Evolutionary conservation across 2,113 vertebrate genomes (phyloP), one percentile per base, ranked within the genome.

Genomic region (Fregata magnificens): DNA sequence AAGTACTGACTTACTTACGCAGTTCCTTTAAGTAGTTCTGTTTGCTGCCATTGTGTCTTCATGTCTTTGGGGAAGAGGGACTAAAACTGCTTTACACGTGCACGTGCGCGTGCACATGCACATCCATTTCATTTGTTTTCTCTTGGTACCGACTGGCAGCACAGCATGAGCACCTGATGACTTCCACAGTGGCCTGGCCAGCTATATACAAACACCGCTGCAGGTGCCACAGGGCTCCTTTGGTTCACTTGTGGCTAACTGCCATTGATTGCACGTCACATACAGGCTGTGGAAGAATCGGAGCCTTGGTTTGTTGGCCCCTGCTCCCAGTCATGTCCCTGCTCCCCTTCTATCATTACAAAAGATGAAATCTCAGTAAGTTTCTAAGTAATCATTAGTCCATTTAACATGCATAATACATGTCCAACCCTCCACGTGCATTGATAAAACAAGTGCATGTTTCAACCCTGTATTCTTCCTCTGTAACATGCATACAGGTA

Each of bases 1-100:
- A 97, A 99, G 99, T 99, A 66, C 77, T 36, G 73, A 49, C 40
- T 36, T 32, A 49, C 40, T 36, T 32, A 40, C 31, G 15, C 44
- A 12, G 10, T 40, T 40, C 20, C 47, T 56, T 11, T 4, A 29
- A 36, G 65, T 14, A 42, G 34, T 47, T 84, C 44, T 59, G 31
- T 58, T 53, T 74, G 66, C 45, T 93, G 77, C 59, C 11, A 0
- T 40, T 3, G 0, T 26, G 13, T 26, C 44, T 19, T 61, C 44
- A 2, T 0, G 3, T 62, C 40, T 65, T 40, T 45, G 31, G 50
- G 69, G 32, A 85, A 29, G 42, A 45, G 32, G 22, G 59, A 18
- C 28, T 29, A 4, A 45, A 47, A 17, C 7, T 6, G 22, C 36
- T 49, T 16, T 38, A 8, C 8, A 5, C 16, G 10, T 7, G 5